A percentile compares a stretch with the other conserved stretches of the same genome.
Evolutionary conservation across 2,113 vertebrate genomes (phyloP).

Genomic region (Procavia capensis): DNA sequence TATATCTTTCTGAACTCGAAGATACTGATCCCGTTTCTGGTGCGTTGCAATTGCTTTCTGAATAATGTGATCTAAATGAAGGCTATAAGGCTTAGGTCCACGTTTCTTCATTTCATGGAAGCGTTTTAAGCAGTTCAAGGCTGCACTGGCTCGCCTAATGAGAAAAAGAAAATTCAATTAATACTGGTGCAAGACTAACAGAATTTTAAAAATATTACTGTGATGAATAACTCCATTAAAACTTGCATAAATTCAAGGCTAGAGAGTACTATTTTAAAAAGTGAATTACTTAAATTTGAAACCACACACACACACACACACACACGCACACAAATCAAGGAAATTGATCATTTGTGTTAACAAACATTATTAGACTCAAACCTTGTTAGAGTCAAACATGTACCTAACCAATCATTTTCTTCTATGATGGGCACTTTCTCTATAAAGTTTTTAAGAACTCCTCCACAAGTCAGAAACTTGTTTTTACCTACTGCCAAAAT

Average conservation of each 20-base stretch:
- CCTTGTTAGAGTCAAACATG: no score
- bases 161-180: conserved; percentile 50
- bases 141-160: conserved; percentile 96
- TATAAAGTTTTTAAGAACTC: conserved; percentile 28
- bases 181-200: neutral
- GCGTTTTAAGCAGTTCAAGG: conserved; percentile 96
- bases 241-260: conserved; percentile 9
- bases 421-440: neutral
- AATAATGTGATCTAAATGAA: conserved; percentile 98
- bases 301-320: neutral
- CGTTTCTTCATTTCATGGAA: conserved; percentile 99
- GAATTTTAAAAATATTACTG: conserved; percentile 32
- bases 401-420: neutral
- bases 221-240: neutral
- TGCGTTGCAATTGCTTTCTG: conserved; percentile 94
- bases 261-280: neutral
- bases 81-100: conserved; percentile 96
- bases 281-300: conserved; percentile 10
- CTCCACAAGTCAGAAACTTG: neutral
- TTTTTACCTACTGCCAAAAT: neutral
- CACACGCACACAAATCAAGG: neutral
- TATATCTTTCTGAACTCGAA: conserved; percentile 94
- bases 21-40: conserved; percentile 94
- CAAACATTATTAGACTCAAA: neutral
- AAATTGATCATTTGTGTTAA: neutral